Evolutionary conservation across 2,797 vertebrate species (phyloP).

Genomic region (Yasuhikotakia modesta): DNA sequence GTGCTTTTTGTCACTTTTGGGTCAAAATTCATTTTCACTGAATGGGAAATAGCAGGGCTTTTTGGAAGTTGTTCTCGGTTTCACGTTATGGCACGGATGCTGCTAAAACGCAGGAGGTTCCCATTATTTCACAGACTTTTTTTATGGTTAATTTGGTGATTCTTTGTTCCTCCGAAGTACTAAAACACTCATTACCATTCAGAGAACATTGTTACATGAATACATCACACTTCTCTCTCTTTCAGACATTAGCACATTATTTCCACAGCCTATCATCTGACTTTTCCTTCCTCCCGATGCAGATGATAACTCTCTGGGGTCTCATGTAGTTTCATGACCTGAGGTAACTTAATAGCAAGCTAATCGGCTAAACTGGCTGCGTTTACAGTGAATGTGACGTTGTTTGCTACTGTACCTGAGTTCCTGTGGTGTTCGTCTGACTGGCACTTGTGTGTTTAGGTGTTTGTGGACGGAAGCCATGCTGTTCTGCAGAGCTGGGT

Average conservation of each 20-base stretch:
- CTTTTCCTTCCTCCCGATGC: constrained; percentile 29
- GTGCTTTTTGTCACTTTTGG: not conserved
- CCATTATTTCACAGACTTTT: constrained; percentile 27
- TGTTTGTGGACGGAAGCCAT: constrained; percentile 81
- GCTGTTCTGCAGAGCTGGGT: constrained; percentile 84
- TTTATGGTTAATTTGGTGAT: constrained; percentile 42
- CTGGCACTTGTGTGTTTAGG: constrained; percentile 69
- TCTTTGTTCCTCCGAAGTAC: constrained; percentile 43
- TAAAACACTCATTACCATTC: constrained; percentile 36
- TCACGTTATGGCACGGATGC: not conserved
- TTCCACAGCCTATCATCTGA: constrained; percentile 46
- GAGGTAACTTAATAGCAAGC: constrained; percentile 52
- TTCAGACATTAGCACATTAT: constrained; percentile 52
- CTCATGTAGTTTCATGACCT: constrained; percentile 55
- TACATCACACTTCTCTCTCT: constrained; percentile 53
- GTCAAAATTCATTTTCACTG: not conserved
- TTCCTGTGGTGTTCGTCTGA: constrained; percentile 24
- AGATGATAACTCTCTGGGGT: constrained; percentile 50
- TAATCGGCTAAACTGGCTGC: constrained; percentile 56
- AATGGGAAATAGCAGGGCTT: not conserved
- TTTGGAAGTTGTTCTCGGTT: not conserved
- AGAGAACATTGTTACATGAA: constrained; percentile 49
- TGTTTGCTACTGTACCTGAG: constrained; percentile 41
- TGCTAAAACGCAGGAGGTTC: constrained; percentile 21
- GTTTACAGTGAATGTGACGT: constrained; percentile 32